phyloP scores from a whole-genome alignment of 2,113 vertebrate species.

The Tonatia bakeri region DNA sequence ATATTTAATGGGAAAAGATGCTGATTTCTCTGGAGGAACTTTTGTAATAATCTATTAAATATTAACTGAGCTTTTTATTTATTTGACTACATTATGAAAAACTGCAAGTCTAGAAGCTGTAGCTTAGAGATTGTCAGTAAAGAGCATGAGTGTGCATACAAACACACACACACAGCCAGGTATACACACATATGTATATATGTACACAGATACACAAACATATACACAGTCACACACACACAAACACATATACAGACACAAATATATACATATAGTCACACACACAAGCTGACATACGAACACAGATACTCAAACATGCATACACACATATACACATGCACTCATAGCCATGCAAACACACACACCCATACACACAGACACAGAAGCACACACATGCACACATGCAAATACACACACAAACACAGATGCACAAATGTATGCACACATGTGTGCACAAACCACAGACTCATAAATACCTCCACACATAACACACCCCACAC shows the following conservation, averaged over 20 bases:
- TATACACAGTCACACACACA: not conserved
- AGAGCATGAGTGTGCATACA: not conserved
- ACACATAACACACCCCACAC: not conserved
- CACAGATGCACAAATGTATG: not conserved
- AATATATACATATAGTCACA: not conserved
- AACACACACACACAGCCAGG: rapidly evolving
- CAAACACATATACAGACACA: too few species aligned
- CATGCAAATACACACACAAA: not conserved
- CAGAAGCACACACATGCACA: not conserved
- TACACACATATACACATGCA: not conserved
- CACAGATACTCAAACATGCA: too few species aligned
- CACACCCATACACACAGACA: not conserved
- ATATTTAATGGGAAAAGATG: conserved; percentile 45
- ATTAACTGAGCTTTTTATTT: conserved; percentile 57
- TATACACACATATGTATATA: not conserved
- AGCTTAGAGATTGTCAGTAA: not conserved
- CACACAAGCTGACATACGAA: not conserved
- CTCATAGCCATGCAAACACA: not conserved
- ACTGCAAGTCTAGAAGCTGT: not conserved
- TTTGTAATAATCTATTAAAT: conserved; percentile 57
- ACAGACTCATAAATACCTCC: not conserved
- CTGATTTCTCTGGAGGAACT: conserved; percentile 44
- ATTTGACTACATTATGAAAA: conserved; percentile 8
- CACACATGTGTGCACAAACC: too few species aligned
- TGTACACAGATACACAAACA: not conserved